phyloP scores from a whole-genome alignment of 92 coral and sea anemone genomes.

The Actinostola sp. region DNA sequence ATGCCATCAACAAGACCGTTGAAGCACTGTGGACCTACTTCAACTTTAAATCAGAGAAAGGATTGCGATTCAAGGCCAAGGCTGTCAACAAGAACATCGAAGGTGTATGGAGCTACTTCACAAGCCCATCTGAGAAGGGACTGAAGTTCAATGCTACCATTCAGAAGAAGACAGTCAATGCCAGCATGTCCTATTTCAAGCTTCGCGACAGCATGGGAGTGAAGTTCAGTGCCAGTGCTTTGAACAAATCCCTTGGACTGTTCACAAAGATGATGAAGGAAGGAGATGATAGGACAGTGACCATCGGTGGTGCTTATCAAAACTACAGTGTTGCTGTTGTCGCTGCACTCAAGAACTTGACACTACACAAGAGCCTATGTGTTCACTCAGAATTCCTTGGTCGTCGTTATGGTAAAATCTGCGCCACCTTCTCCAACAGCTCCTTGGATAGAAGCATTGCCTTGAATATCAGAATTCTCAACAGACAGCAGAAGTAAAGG shows the following conservation, averaged over 20 bases:
- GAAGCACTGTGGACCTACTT: constrained; percentile 68
- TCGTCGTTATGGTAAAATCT: constrained; percentile 66
- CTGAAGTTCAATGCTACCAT: constrained; percentile 72
- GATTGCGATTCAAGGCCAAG: constrained; percentile 64
- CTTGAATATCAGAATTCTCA: constrained; percentile 63
- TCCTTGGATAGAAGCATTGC: constrained; percentile 64
- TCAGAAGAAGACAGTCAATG: constrained; percentile 62
- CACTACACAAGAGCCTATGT: constrained; percentile 60
- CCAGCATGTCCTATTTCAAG: constrained; percentile 63
- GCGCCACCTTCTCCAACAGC: constrained; percentile 65
- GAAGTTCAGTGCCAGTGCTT: constrained; percentile 65
- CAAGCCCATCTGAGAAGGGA: constrained; percentile 58
- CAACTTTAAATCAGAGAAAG: constrained; percentile 46
- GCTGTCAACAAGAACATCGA: constrained; percentile 61
- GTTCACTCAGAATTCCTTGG: constrained; percentile 62
- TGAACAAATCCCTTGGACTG: constrained; percentile 65
- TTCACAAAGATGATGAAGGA: constrained; percentile 52
- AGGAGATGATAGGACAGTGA: constrained; percentile 56
- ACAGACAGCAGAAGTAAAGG: constrained; percentile 71
- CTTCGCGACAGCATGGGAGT: constrained; percentile 62
- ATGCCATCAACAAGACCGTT: constrained; percentile 57
- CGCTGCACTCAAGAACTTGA: constrained; percentile 59
- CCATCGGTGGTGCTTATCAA: constrained; percentile 74
- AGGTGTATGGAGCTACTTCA: constrained; percentile 55
- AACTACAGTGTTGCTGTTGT: constrained; percentile 68